Evolutionary conservation across 2,797 vertebrate genomes (phyloP), one percentile per base, ranked within the genome.

Genomic region (Garrulus glandarius): DNA sequence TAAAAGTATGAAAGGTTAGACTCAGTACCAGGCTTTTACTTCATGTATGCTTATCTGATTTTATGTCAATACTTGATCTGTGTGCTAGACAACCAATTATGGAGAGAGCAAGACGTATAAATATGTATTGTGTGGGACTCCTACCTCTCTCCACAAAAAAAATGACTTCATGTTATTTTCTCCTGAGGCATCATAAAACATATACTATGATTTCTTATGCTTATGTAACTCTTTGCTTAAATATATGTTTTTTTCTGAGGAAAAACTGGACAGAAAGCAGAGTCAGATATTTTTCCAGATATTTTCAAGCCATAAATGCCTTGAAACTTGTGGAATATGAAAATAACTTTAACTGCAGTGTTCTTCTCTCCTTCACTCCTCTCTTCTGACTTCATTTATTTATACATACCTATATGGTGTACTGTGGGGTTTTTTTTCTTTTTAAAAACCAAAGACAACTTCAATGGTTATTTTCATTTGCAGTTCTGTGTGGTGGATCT

Each of bases 11-110:
- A 34, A 86, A 64, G 29, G 20, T 70, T 77, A 67, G 56, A 46
- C 16, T 81, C 6, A 4, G 19, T 55, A 50, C 23, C 5, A n/a
- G 50, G 39, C n/a, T 80, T n/a, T 72, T 71, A 60, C 34, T 39
- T 92, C 30, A 20, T 74, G 26, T 56, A 9, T 4, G 3, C 32
- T 85, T 63, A 34, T 30, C 83, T 87, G 87, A 85, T 94, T 96
- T 95, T 77, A 37, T 75, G 85, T 93, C 85, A 92, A 15, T 87
- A 86, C 37, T 41, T 76, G 78, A 59, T 83, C 60, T 64, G 16
- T 87, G 52, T 24, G 19, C 52, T 77, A 70, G 72, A 74, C 76
- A 90, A 88, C 36, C 53, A 83, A 5, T 94, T 83, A 82, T 23
- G 17, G 49, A 59, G 20, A 52, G 15, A 85, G 29, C 20, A 74